Base-by-base conservation (phyloP, 2,888 invertebrate genomes). In the Eupithecia abbreviata region DNA sequence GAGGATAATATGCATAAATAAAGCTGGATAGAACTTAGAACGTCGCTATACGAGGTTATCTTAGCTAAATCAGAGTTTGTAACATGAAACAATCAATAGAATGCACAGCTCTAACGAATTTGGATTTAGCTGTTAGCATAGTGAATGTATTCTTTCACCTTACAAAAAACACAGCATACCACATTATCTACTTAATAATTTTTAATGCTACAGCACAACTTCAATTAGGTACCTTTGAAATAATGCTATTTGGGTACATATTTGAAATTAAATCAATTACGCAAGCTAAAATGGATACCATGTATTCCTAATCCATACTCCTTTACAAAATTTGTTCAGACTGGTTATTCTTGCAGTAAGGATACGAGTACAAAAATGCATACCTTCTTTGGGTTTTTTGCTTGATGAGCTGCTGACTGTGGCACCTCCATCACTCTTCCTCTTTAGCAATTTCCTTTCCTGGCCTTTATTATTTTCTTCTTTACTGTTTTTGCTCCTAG, bases 341-440 rank as follows among this genome's bases (percentile, higher is more conserved):
- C 55, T 9, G 9, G 18, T 58, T 10, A 55, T 18, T 58, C 3
- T 58, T 58, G 3, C 10, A 58, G 18, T 18, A 18, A 58, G 15
- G 55, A 55, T n/a, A 4, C 7, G 0, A 55, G n/a, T 55, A 58
- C 9, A 3, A 58, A 45, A 45, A 18, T 41, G 41, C 71, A 70
- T 83, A 93, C 94, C 93, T 82, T 87, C 87, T 84, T 87, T 92
- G 42, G 81, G 82, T 81, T 86, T 90, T 78, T 90, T 90, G 71
- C 83, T 89, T 1, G 83, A 79, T 12, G 62, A 62, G 62, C 18
- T 30, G 55, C 80, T 86, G 51, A 86, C 88, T 58, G 86, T 87
- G 73, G 83, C 79, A 51, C 71, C 55, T 42, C 84, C 83, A 82
- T 91, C 91, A 83, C 90, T 92, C 87, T 91, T 94, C 72, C 93